These are phyloP conservation scores for Tokudaia tokunoshimensis DNA, from an alignment of 2,797 vertebrate species.

Conservation along the genomic window DNA sequence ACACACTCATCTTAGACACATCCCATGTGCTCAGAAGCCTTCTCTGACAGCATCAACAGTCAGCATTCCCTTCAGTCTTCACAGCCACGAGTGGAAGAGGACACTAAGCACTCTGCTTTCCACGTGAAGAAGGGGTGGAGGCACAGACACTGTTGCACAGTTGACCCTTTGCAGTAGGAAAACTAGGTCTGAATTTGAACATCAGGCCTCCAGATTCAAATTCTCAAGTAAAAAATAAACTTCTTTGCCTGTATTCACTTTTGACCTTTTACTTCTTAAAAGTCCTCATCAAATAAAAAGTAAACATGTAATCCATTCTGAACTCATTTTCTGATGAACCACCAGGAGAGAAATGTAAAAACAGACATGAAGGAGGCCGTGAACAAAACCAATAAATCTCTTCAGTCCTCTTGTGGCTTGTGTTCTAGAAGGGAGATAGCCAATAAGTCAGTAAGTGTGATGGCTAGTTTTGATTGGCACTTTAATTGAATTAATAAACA, in stretches of 20 bases:
- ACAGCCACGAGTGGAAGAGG: no score
- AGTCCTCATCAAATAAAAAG: not conserved
- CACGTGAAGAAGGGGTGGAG: not conserved
- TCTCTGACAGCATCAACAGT: not conserved
- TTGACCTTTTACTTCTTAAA: not conserved
- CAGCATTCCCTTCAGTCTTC: not conserved
- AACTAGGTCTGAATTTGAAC: not conserved
- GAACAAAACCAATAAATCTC: not conserved
- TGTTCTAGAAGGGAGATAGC: not conserved
- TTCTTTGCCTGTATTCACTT: not conserved
- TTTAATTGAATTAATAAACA: not conserved
- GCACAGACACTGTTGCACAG: not conserved
- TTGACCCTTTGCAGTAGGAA: not conserved
- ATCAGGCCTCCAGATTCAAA: not conserved
- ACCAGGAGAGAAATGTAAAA: not conserved
- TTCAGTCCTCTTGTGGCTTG: no score
- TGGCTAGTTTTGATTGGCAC: not conserved
- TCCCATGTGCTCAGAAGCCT: not conserved
- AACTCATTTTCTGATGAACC: not conserved
- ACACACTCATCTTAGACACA: not conserved
- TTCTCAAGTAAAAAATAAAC: conserved; percentile 4
- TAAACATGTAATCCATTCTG: not conserved
- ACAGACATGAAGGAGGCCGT: not conserved
- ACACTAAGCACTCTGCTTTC: not conserved
- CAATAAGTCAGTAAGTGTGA: not conserved